A percentile compares a stretch with the other conserved stretches of the same genome.
Evolutionary conservation across 2,888 invertebrate genomes (phyloP).

Genomic region (Molanna angustata): DNA sequence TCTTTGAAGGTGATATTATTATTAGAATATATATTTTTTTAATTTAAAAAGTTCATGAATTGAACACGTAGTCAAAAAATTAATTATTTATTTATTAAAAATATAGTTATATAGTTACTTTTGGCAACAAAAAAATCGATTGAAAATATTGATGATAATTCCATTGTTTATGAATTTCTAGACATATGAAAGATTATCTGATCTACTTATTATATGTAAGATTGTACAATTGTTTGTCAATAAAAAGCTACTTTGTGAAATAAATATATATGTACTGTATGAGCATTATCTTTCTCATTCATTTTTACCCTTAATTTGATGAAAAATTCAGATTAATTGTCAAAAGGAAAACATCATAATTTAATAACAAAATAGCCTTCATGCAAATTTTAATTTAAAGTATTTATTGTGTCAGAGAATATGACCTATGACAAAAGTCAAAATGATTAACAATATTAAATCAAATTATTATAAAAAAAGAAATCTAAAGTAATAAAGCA

Average conservation of each 20-base stretch:
- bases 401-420: too few relatives aligned
- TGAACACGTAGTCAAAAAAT: neutral
- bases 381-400: too few relatives aligned
- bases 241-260: slow-evolving; percentile 30
- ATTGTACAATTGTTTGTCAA: slow-evolving; percentile 30
- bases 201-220: neutral
- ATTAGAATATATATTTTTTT: too few relatives aligned
- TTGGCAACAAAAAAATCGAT: neutral
- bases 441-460: too few relatives aligned
- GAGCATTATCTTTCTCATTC: slow-evolving; percentile 29
- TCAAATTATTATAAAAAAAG: too few relatives aligned
- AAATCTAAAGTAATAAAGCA: too few relatives aligned
- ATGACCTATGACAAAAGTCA: too few relatives aligned
- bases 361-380: too few relatives aligned
- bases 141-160: neutral
- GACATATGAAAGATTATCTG: neutral
- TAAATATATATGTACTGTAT: slow-evolving; percentile 34
- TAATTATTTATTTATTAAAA: neutral
- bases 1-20: too few relatives aligned
- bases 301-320: neutral
- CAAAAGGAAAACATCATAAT: too few relatives aligned
- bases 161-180: neutral
- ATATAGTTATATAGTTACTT: neutral
- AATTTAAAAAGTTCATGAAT: too few relatives aligned
- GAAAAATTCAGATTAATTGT: too few relatives aligned